phyloP scores from a whole-genome alignment of 2,888 invertebrate genomes.

The Lottia gigantea region DNA sequence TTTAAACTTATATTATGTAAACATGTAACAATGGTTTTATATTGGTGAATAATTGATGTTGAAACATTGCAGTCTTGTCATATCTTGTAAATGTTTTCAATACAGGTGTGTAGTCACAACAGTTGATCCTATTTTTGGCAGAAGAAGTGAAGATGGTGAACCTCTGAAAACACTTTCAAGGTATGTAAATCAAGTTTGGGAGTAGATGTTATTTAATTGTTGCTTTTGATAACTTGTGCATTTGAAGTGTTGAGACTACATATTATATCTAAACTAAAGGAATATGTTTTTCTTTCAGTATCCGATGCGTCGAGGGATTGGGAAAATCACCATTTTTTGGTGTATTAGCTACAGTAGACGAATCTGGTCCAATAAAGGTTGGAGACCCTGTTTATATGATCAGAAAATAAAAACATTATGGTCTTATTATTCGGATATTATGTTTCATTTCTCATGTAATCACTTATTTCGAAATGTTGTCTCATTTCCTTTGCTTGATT shows the following conservation, averaged over 20 bases:
- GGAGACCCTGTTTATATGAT: constrained; percentile 71
- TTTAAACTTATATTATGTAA: constrained; percentile 58
- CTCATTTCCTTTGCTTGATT: too few relatives aligned
- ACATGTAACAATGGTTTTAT: too few relatives aligned
- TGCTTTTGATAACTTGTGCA: too few relatives aligned
- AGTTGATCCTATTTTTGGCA: constrained; percentile 76
- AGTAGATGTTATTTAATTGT: too few relatives aligned
- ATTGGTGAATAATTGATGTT: too few relatives aligned
- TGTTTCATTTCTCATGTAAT: too few relatives aligned
- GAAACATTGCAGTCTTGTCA: too few relatives aligned
- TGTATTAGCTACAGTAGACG: constrained; percentile 70
- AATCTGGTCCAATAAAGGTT: constrained; percentile 69
- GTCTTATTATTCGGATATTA: too few relatives aligned
- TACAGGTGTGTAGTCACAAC: constrained; percentile 78
- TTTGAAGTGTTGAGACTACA: too few relatives aligned
- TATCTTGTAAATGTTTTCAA: constrained; percentile 34
- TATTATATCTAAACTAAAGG: too few relatives aligned
- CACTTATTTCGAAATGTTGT: too few relatives aligned
- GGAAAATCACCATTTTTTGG: constrained; percentile 70
- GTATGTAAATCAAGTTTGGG: constrained; percentile 67
- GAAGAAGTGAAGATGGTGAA: constrained; percentile 73
- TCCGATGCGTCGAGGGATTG: constrained; percentile 31
- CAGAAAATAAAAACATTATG: constrained; percentile 24
- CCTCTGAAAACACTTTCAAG: constrained; percentile 77
- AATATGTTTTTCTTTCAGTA: constrained; percentile 29